phyloP scores from a whole-genome alignment of 2,113 vertebrate species.

The Maccullochella peelii region DNA sequence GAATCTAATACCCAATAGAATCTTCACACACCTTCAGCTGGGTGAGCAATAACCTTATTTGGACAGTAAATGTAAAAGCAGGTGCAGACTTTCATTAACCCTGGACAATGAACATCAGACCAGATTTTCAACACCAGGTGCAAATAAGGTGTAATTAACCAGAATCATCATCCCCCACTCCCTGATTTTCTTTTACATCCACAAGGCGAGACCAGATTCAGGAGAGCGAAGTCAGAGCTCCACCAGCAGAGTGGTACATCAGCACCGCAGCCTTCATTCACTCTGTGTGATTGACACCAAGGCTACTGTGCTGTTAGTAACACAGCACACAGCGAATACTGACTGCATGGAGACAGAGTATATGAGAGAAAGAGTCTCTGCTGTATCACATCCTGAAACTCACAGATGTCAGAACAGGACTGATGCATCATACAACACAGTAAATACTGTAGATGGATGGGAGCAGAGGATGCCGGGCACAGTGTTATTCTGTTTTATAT shows the following conservation, averaged over 20 bases:
- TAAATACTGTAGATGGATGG: neutral
- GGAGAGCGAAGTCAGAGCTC: conserved; percentile 6
- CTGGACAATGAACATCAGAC: too few relatives aligned
- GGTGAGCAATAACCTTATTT: too few relatives aligned
- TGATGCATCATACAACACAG: conserved; percentile 3
- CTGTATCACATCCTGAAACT: neutral
- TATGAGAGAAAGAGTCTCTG: neutral
- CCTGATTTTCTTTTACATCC: neutral
- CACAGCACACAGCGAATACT: neutral
- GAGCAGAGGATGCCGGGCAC: neutral
- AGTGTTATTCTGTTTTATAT: neutral
- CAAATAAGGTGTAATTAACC: too few relatives aligned
- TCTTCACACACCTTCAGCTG: too few relatives aligned
- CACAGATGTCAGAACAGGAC: neutral
- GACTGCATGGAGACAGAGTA: neutral
- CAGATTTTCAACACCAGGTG: too few relatives aligned
- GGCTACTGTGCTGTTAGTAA: neutral
- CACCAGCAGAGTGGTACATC: neutral
- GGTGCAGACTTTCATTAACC: too few relatives aligned
- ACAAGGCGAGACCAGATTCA: neutral
- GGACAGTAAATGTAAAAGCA: too few relatives aligned
- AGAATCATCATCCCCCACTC: too few relatives aligned
- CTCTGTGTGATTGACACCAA: neutral
- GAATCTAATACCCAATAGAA: too few relatives aligned
- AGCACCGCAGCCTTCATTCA: conserved; percentile 4